A percentile compares a stretch with the other conserved stretches of the same genome.
Evolutionary conservation across 2,797 vertebrate species (phyloP).

Genomic region (Paratrypauchen microcephalus): DNA sequence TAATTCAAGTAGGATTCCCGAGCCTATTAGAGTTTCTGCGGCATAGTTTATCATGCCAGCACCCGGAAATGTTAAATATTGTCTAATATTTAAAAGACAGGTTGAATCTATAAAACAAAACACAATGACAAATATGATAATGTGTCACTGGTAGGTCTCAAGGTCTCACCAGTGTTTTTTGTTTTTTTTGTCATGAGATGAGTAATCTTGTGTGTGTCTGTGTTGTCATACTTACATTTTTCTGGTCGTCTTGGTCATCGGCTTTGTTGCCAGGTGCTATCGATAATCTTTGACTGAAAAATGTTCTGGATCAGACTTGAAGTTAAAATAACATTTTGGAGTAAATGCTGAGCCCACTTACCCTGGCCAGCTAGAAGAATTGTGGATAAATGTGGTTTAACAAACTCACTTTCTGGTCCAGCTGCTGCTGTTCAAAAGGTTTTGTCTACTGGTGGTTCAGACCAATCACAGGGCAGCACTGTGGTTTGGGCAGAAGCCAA

Average conservation of each 20-base stretch:
- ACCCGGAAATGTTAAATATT: background rate
- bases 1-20: slow-evolving; percentile 4
- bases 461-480: no score
- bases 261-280: no score
- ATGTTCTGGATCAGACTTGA: background rate
- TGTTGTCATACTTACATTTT: no score
- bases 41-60: background rate
- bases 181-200: background rate
- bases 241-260: no score
- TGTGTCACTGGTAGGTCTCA: background rate
- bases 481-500: no score
- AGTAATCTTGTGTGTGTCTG: background rate
- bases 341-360: no score
- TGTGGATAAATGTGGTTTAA: no score
- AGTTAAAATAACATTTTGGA: background rate
- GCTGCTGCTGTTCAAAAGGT: no score
- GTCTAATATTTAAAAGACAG: background rate
- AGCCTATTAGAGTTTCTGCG: background rate
- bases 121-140: background rate
- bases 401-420: no score
- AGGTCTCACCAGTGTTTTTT: no score
- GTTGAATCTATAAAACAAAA: background rate
- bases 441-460: no score
- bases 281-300: background rate
- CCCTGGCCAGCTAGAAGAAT: no score